Conservation (phyloP, 2,113 vertebrate genomes). For the Barnardius zonarius region DNA sequence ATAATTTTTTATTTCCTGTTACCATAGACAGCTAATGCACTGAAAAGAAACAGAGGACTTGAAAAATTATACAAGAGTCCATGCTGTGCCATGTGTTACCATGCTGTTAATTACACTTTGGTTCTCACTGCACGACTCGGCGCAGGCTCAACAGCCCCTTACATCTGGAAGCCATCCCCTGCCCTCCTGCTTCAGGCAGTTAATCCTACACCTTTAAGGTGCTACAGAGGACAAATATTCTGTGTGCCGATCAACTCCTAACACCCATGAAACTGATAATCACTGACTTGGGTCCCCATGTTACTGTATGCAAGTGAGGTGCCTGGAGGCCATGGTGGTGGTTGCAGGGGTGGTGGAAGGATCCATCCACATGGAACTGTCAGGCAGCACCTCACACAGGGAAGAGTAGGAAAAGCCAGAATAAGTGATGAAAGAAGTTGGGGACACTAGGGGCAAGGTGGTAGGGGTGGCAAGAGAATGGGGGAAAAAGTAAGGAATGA, state of each 20-base stretch:
- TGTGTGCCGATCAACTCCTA: not conserved
- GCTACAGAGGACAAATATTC: conserved; percentile 9
- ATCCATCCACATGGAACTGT: accelerated
- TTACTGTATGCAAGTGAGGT: not conserved
- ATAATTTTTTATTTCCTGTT: conserved; percentile 69
- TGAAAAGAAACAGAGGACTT: conserved; percentile 59
- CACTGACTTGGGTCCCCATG: not conserved
- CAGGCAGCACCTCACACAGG: not conserved
- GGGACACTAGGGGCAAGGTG: not conserved
- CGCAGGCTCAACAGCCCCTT: not conserved
- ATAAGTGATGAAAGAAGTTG: not conserved
- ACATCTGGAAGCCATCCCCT: conserved; percentile 35
- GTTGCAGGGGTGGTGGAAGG: not conserved
- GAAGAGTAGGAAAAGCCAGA: not conserved
- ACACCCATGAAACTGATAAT: not conserved
- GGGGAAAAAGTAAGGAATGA: not conserved
- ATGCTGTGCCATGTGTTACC: conserved; percentile 11
- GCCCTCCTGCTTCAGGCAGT: not conserved
- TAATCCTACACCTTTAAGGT: not conserved
- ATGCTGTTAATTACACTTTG: conserved; percentile 47
- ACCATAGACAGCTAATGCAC: conserved; percentile 32
- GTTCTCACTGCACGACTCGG: not conserved
- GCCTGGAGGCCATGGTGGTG: not conserved
- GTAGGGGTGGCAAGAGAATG: not conserved
- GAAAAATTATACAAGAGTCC: conserved; percentile 60